Conservation (phyloP, 2,113 vertebrate species). For the Zeus faber region DNA sequence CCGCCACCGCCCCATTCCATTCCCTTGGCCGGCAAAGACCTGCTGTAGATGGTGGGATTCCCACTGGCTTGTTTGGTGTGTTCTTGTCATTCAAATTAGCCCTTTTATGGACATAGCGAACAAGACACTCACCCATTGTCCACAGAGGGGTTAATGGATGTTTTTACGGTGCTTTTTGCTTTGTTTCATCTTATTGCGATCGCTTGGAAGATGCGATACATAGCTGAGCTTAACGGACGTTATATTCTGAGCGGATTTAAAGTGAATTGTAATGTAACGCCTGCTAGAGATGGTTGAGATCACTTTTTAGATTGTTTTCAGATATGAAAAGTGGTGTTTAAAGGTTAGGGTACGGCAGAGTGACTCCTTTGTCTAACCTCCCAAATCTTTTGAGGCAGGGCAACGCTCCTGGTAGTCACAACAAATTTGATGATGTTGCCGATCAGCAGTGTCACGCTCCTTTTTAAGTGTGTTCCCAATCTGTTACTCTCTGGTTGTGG, state of each 20-base stretch:
- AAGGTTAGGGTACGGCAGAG: too few relatives aligned
- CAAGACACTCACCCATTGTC: conserved; percentile 31
- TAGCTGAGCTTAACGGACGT: background rate
- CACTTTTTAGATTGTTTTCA: too few relatives aligned
- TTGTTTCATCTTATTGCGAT: conserved; percentile 5
- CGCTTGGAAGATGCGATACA: background rate
- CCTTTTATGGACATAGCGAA: conserved; percentile 17
- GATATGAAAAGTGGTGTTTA: too few relatives aligned
- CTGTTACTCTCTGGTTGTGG: conserved; percentile 41
- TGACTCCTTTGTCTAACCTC: too few relatives aligned
- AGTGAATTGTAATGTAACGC: too few relatives aligned
- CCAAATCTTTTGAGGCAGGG: conserved; percentile 26
- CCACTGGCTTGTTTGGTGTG: conserved; percentile 50
- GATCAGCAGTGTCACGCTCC: conserved; percentile 22
- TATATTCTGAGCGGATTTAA: too few relatives aligned
- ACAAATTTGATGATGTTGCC: conserved; percentile 31
- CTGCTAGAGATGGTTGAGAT: too few relatives aligned
- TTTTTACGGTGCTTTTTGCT: background rate
- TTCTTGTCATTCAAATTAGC: conserved; percentile 68
- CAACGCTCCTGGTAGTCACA: conserved; percentile 41
- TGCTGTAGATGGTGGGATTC: conserved; percentile 66
- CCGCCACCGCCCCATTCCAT: too few relatives aligned
- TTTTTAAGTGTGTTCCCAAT: conserved; percentile 51
- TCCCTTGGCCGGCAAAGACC: too few relatives aligned
- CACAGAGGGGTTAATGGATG: conserved; percentile 5